Conservation (phyloP, 2,888 invertebrate species). For the Lycaena phlaeas region DNA sequence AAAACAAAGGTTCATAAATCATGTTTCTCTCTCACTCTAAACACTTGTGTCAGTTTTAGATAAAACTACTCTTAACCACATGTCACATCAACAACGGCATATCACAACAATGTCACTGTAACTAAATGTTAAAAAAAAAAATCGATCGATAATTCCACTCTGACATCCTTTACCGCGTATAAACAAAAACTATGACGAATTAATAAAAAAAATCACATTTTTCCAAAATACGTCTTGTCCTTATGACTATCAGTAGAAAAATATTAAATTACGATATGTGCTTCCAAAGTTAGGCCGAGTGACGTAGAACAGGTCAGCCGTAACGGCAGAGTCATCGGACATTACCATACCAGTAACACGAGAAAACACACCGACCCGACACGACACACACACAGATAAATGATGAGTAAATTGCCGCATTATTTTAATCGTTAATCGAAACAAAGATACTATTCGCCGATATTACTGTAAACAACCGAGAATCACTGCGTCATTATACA, state of each 20-base stretch:
- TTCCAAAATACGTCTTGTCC: neutral
- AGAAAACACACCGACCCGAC: constrained; percentile 22
- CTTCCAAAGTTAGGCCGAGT: constrained; percentile 16
- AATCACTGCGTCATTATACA: neutral
- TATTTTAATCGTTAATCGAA: constrained; percentile 10
- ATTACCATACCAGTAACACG: constrained; percentile 30
- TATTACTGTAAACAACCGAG: constrained; percentile 1
- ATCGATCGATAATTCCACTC: constrained; percentile 15
- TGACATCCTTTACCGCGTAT: too few species aligned
- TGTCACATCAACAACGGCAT: constrained; percentile 1
- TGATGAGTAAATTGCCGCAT: constrained; percentile 3
- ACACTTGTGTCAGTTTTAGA: constrained; percentile 13
- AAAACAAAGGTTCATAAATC: constrained; percentile 22
- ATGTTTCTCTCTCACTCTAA: constrained; percentile 19
- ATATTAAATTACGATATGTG: constrained; percentile 17
- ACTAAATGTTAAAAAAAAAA: constrained; percentile 5
- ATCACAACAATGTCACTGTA: neutral
- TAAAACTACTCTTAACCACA: constrained; percentile 6
- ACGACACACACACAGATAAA: constrained; percentile 4
- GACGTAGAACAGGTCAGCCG: constrained; percentile 18
- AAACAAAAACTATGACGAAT: too few species aligned
- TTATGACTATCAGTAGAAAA: constrained; percentile 2
- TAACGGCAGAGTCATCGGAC: constrained; percentile 23
- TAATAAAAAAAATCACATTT: too few species aligned
- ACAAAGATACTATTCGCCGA: neutral